A percentile compares a stretch with the other conserved stretches of the same genome.
These are phyloP conservation scores for Rhagonycha lutea DNA, from an alignment of 2,888 invertebrate genomes.

Conservation along the genomic window DNA sequence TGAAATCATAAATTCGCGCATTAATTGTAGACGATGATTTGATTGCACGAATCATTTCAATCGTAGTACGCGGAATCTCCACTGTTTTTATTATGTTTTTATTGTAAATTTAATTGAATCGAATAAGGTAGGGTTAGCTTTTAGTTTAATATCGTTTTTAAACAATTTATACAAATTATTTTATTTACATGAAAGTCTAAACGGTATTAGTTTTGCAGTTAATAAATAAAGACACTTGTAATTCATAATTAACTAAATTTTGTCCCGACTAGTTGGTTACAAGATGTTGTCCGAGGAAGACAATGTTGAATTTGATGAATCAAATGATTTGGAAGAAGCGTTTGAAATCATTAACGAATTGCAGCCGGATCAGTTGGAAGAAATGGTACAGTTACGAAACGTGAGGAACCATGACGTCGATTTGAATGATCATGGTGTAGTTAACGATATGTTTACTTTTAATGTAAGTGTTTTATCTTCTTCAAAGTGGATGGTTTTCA, in stretches of 20 bases:
- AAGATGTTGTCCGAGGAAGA: background rate
- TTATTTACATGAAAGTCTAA: background rate
- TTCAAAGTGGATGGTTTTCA: background rate
- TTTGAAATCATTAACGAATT: background rate
- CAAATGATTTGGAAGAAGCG: background rate
- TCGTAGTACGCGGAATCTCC: background rate
- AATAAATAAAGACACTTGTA: background rate
- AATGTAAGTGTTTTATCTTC: background rate
- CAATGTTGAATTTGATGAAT: background rate
- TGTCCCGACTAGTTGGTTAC: background rate
- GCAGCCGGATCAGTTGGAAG: background rate
- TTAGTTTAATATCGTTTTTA: background rate
- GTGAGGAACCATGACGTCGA: background rate
- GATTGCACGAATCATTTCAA: background rate
- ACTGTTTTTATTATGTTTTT: background rate
- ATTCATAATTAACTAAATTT: background rate
- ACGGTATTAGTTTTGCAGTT: background rate
- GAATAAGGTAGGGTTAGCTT: background rate
- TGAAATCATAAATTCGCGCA: background rate
- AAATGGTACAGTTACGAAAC: background rate
- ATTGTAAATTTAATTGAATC: background rate
- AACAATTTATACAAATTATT: background rate
- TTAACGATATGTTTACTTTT: background rate
- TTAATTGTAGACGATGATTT: no score
- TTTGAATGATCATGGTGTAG: background rate